Evolutionary conservation across 2,888 invertebrate genomes (phyloP), one percentile per base, ranked within the genome.

Genomic region (Dexiosoma caninum): DNA sequence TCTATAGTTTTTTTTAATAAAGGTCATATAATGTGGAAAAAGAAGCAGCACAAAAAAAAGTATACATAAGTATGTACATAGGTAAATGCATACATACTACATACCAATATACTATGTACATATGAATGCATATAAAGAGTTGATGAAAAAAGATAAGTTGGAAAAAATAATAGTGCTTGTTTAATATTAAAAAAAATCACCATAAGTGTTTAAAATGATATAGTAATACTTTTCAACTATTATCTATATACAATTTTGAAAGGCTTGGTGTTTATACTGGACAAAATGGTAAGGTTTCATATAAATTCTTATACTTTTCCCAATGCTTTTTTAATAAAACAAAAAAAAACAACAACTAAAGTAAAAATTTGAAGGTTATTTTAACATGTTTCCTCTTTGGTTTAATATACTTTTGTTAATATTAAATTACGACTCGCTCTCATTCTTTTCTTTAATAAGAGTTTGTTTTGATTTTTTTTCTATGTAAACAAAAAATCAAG

Each of bases 401-500:
- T 44, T 35, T 32, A 21, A 5, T 62, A 14, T 23, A 42, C n/a
- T 32, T 49, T 16, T 60, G 21, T 51, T 19, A 19, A 27, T 51
- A 51, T 51, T 40, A 72, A 53, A 66, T 46, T 21, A 66, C 2
- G 40, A 46, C 53, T 78, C 46, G 46, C 51, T 59, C 37, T 79
- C 42, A 19, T 42, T 46, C 14, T 32, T 51, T 64, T 44, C 9
- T 53, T 2, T 9, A 42, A 53, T 35, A 27, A 64, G 62, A 64
- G 57, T 71, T 62, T 81, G 67, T 72, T 77, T 72, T 77, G 55
- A 32, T 62, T 67, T 44, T 40, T 60, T 23, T 55, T 55, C 4
- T 79, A 72, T 78, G 83, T 83, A 83, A 83, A 83, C 83, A 83
- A 83, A 83, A 83, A 82, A 80, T 72, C 83, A 83, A 83, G 82